Base-by-base conservation (phyloP, 1,140 invertebrate genomes). In the Centruroides sculpturatus region DNA sequence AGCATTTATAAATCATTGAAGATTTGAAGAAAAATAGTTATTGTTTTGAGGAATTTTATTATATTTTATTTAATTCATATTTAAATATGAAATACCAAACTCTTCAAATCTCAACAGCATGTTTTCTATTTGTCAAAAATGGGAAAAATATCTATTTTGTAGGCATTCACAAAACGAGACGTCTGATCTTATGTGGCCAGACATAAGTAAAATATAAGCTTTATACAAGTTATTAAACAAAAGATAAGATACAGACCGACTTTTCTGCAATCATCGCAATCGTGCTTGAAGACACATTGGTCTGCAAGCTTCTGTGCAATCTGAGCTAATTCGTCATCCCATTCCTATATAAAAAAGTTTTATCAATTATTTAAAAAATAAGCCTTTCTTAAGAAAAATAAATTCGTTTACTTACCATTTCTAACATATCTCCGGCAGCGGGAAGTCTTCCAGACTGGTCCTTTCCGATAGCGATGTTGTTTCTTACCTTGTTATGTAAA, bases 251-350 rank as follows among this genome's bases (percentile, higher is more conserved):
- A 63, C 64, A 61, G 49, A 68, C 66, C 57, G 12, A 68, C 65
- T 62, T 59, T 52, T 7, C 68, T 55, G 55, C 65, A 66, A 9
- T 60, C 56, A 1, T 53, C 5, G 13, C 59, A 61, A 50, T 69
- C 68, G 48, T 66, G 64, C 23, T 57, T 55, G 51, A 65, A 68
- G 13, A 13, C 53, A 41, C 68, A 69, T 46, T 65, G 68, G 54
- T 68, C 55, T 9, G 65, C 66, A 49, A 65, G 60, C 12, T 51
- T 57, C 48, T 69, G 68, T 3, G 68, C 68, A 3, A 67, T 59
- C 10, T 57, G 53, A 12, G 68, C 66, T 47, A 69, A 57, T 52
- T 69, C 68, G 10, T 57, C 48, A 60, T 69, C 68, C 66, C 67
- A 69, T 49, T 64, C 55, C 64, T 65, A 46, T 5, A 23, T 23